These are phyloP conservation scores for Drosophila antonietae DNA, from an alignment of 2,888 invertebrate species.

Conservation along the genomic window DNA sequence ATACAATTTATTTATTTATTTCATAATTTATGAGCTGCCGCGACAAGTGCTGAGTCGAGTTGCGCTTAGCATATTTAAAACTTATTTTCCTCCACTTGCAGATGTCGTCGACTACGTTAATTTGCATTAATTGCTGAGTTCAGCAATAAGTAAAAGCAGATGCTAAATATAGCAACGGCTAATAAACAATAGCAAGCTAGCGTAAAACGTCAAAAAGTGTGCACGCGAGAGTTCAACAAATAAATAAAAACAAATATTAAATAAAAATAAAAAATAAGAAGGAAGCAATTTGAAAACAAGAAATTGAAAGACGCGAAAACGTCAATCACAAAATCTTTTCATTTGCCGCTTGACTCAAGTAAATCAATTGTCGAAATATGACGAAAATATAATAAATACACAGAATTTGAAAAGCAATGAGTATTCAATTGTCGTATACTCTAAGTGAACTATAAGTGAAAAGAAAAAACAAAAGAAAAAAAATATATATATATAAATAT, in stretches of 20 bases:
- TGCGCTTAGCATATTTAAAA: constrained; percentile 28
- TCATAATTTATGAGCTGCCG: constrained; percentile 16
- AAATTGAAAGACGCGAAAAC: constrained; percentile 36
- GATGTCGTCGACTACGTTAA: constrained; percentile 29
- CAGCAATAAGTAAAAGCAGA: constrained; percentile 12
- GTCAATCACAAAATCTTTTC: constrained; percentile 37
- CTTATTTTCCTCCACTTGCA: constrained; percentile 29
- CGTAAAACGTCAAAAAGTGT: constrained; percentile 14
- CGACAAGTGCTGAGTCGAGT: constrained; percentile 24
- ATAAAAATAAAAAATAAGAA: neutral
- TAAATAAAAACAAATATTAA: constrained; percentile 7
- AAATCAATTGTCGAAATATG: constrained; percentile 19
- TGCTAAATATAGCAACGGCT: constrained; percentile 18
- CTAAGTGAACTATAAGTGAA: neutral
- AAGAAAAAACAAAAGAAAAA: too few species aligned
- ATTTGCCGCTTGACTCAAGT: constrained; percentile 44
- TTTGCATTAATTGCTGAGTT: constrained; percentile 51
- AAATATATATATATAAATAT: too few species aligned
- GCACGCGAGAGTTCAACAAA: constrained; percentile 21
- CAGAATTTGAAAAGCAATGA: neutral
- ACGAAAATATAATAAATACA: constrained; percentile 11
- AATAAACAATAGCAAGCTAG: constrained; percentile 19
- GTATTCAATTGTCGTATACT: neutral
- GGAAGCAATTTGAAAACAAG: constrained; percentile 21
- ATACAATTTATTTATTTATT: neutral